Evolutionary conservation across 2,113 vertebrate genomes (phyloP).

Genomic region (Chlorodrepanis virens): DNA sequence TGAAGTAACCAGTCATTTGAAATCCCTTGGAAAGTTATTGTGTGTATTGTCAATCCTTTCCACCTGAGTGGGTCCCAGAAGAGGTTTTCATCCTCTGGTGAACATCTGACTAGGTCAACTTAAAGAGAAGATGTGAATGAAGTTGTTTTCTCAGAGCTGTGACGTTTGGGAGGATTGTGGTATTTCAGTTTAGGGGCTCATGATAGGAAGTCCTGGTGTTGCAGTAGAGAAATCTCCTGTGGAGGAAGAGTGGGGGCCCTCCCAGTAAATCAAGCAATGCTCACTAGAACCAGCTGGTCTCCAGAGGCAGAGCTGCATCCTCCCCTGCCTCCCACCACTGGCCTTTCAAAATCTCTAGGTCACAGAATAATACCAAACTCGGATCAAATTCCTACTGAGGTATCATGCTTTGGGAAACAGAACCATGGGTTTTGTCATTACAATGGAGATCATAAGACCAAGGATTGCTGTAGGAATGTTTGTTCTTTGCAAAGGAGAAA

Average conservation of each 20-base stretch:
- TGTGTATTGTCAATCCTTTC: conserved; percentile 32
- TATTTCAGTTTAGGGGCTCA: background rate
- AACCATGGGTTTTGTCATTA: background rate
- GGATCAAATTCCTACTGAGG: background rate
- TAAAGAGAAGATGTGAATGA: conserved; percentile 17
- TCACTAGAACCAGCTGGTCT: accelerated
- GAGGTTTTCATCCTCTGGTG: conserved; percentile 39
- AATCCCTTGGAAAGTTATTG: conserved; percentile 20
- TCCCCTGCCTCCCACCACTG: background rate
- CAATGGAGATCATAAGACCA: background rate
- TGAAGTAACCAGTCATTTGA: background rate
- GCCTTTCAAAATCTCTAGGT: background rate
- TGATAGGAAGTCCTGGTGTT: background rate
- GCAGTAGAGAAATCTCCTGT: background rate
- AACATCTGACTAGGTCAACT: background rate
- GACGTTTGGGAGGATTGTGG: background rate
- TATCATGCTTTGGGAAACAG: background rate
- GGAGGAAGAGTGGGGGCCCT: background rate
- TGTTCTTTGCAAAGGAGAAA: background rate
- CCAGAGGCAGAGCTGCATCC: background rate
- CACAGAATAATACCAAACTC: background rate
- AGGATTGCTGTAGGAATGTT: background rate
- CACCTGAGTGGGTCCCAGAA: background rate
- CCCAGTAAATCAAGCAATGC: background rate
- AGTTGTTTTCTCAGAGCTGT: conserved; percentile 17